Conservation (phyloP, 2,797 vertebrate genomes). For the Cottoperca gobio region DNA sequence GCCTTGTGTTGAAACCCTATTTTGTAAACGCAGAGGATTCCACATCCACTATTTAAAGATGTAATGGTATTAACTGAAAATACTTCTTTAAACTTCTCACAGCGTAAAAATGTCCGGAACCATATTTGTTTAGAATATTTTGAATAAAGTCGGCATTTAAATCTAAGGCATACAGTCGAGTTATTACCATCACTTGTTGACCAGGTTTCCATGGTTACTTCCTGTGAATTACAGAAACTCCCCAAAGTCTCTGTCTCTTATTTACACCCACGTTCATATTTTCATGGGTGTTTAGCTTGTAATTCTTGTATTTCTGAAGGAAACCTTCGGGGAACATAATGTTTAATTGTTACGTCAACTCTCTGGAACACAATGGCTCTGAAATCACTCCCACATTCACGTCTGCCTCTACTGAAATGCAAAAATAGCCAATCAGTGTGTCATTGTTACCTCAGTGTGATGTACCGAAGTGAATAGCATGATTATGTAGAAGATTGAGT, state of each 20-base stretch:
- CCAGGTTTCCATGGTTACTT: background rate
- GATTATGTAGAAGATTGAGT: background rate
- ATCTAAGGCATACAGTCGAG: background rate
- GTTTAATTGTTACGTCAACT: conserved; percentile 11
- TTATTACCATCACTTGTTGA: background rate
- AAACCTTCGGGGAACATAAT: background rate
- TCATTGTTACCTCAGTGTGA: background rate
- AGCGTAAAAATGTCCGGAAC: background rate
- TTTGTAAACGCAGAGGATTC: background rate
- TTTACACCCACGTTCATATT: conserved; percentile 7
- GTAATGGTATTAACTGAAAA: background rate
- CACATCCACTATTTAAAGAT: background rate
- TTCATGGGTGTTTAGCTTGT: background rate
- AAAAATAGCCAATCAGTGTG: background rate
- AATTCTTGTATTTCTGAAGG: conserved; percentile 5
- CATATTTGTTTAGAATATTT: background rate
- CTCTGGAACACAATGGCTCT: background rate
- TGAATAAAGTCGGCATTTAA: background rate
- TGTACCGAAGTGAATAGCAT: conserved; percentile 3
- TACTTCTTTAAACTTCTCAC: background rate
- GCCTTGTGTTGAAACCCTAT: background rate
- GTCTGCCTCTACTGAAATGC: background rate
- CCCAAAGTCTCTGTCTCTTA: conserved; percentile 2
- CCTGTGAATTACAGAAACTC: background rate
- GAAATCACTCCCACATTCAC: background rate